Evolutionary conservation across 2,888 invertebrate species (phyloP), one percentile per base, ranked within the genome.

Genomic region (Adineta ricciae): DNA sequence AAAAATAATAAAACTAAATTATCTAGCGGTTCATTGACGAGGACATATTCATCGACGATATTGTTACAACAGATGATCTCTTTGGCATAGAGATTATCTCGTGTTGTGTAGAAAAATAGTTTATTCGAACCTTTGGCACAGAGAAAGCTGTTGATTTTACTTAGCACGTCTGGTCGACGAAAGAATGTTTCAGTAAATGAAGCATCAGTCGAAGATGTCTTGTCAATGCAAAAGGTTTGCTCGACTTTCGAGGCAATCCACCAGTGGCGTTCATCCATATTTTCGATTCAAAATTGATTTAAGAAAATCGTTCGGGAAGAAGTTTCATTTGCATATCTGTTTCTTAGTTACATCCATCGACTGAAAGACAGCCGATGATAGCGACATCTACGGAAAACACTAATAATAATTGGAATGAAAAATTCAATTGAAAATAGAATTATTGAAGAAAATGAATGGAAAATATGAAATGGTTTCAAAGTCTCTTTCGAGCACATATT

Each of bases 211-310:
- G 85, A 52, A 49, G 78, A 83, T 16, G 85, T 73, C 64, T 89
- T 89, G 27, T 89, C 89, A 83, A 90, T 89, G 86, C 89, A 88
- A 86, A 90, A 90, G 84, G 89, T 90, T 87, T 90, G 90, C 87
- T 90, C 90, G 86, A 90, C 90, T 87, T 89, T 90, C 11, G 89
- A 88, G 73, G 90, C 90, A 49, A 90, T 89, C 90, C 90, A 90
- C 90, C 90, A 90, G 87, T 90, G 90, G 86, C 90, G 87, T 88
- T 90, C 90, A 89, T 90, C 90, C 90, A 90, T 90, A 56, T 85
- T 56, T 49, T 41, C 24, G 24, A 21, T 38, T 46, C 8, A 27
- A 56, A 56, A 27, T n/a, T 56, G 21, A 54, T 56, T 56, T 56
- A 2, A 11, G 16, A 16, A 64, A 32, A 32, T 14, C 9, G 27